phyloP scores from a whole-genome alignment of 2,888 invertebrate species.

The Cantharis lateralis region DNA sequence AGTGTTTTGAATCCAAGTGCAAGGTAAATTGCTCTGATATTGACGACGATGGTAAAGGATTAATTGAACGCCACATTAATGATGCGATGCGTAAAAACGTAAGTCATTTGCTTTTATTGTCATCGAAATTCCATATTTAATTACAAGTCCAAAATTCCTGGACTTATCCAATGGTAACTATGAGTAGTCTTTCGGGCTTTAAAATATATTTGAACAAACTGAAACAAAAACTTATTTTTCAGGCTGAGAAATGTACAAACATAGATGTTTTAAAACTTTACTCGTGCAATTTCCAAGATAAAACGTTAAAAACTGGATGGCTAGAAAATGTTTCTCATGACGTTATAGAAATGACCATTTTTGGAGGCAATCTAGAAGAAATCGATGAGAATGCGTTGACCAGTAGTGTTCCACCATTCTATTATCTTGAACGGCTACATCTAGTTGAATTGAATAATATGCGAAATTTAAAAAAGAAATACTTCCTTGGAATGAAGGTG shows the following conservation, averaged over 20 bases:
- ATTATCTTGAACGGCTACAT: slow-evolving; percentile 7
- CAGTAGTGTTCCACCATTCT: slow-evolving; percentile 32
- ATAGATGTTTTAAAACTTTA: not conserved
- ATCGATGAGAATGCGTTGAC: slow-evolving; percentile 30
- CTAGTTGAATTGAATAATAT: slow-evolving; percentile 21
- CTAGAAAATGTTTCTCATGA: not conserved
- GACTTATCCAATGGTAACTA: no score
- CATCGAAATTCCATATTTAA: no score
- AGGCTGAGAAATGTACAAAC: not conserved
- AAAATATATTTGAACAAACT: not conserved
- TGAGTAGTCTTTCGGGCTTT: no score
- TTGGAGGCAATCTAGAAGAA: not conserved
- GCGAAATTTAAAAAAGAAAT: slow-evolving; percentile 23
- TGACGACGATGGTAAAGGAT: not conserved
- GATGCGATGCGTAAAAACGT: not conserved
- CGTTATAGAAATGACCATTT: not conserved
- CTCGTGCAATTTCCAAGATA: not conserved
- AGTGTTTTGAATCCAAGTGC: not conserved
- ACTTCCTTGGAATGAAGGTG: slow-evolving; percentile 19
- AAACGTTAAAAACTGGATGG: not conserved
- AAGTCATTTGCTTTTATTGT: not conserved
- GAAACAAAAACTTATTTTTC: not conserved
- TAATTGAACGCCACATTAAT: not conserved
- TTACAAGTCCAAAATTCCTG: no score
- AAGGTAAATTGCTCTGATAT: not conserved